Conservation (phyloP, 2,888 invertebrate species). For the Hyppa rectilinea region DNA sequence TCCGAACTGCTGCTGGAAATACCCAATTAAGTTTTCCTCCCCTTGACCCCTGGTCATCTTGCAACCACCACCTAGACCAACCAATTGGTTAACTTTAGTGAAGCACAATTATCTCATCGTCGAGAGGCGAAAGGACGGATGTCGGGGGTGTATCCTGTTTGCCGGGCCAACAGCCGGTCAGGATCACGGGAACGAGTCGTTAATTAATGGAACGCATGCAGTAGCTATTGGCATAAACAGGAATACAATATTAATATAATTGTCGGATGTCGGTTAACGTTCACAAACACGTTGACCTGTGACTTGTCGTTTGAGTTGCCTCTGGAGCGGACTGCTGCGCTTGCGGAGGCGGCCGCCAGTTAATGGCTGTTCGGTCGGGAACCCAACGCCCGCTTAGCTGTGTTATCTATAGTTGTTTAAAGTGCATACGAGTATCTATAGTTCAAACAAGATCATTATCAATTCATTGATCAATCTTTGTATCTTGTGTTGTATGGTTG, state of each 20-base stretch:
- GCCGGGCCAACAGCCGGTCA: slow-evolving; percentile 1
- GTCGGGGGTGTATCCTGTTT: slow-evolving; percentile 50
- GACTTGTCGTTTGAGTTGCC: background rate
- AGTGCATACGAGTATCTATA: background rate
- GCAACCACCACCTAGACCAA: background rate
- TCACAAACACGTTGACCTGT: background rate
- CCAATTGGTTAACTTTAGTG: background rate
- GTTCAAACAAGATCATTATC: background rate
- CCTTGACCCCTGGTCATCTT: background rate
- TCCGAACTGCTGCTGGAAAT: background rate
- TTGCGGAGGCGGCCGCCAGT: background rate
- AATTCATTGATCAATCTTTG: background rate
- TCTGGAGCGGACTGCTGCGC: background rate
- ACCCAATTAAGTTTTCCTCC: background rate
- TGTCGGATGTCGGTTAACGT: slow-evolving; percentile 20
- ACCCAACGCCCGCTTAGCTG: background rate
- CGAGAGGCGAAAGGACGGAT: slow-evolving; percentile 1
- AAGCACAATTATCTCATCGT: slow-evolving; percentile 8
- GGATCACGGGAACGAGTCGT: slow-evolving; percentile 17
- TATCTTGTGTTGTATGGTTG: background rate
- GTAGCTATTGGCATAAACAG: slow-evolving; percentile 14
- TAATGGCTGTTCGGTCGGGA: background rate
- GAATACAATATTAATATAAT: slow-evolving; percentile 27
- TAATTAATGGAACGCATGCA: slow-evolving; percentile 44
- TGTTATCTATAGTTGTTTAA: background rate